phyloP scores from a whole-genome alignment of 92 coral and sea anemone genomes.

The Blastomussa wellsi region DNA sequence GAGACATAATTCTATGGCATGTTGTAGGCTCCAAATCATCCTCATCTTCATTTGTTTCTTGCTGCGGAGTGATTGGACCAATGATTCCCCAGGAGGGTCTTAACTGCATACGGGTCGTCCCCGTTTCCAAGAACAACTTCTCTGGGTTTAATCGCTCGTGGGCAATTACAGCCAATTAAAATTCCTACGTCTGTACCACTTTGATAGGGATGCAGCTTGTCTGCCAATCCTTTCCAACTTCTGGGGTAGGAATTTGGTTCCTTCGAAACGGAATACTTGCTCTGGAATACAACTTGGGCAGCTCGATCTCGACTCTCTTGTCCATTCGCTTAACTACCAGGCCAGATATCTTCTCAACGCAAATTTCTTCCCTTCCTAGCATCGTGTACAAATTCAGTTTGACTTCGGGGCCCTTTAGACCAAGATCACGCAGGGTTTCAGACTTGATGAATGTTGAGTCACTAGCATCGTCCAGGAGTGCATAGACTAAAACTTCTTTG shows the following conservation, averaged over 20 bases:
- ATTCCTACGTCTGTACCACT: constrained; percentile 39
- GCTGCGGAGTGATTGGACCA: not conserved
- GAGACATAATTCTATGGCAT: constrained; percentile 33
- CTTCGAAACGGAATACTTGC: constrained; percentile 49
- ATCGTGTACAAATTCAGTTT: constrained; percentile 41
- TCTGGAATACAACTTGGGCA: constrained; percentile 38
- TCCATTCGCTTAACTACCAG: constrained; percentile 20
- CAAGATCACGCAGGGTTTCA: constrained; percentile 12
- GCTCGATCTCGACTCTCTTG: constrained; percentile 34
- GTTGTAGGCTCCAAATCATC: not conserved
- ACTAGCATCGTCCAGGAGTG: constrained; percentile 52
- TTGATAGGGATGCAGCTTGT: constrained; percentile 32
- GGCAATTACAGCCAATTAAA: constrained; percentile 63
- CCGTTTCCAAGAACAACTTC: constrained; percentile 29
- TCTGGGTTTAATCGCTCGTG: constrained; percentile 50
- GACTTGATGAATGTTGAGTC: constrained; percentile 49
- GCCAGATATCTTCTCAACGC: not conserved
- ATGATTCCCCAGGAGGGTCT: not conserved
- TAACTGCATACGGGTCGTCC: not conserved
- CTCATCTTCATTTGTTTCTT: not conserved
- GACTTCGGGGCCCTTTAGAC: constrained; percentile 30
- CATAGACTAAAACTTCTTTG: constrained; percentile 29
- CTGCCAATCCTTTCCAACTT: constrained; percentile 47
- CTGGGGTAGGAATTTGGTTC: constrained; percentile 57
- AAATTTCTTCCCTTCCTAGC: constrained; percentile 23